Percentiles rank a stretch among this genome's conserved stretches.
These are phyloP conservation scores for Calonectris borealis DNA, from an alignment of 2,113 vertebrate genomes.

Conservation along the genomic window DNA sequence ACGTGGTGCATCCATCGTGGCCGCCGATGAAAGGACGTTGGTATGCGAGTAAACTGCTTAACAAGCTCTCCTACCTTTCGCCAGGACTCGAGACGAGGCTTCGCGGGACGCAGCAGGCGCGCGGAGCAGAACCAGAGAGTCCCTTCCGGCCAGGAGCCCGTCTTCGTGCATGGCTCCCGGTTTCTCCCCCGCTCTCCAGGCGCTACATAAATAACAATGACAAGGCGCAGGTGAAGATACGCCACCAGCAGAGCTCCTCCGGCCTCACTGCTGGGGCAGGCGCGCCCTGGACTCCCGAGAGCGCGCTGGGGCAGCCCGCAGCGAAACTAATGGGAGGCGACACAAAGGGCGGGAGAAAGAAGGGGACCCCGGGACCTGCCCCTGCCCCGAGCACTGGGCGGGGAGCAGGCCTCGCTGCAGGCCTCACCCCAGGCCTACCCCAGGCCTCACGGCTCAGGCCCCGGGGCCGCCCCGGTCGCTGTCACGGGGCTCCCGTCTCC, in stretches of 20 bases:
- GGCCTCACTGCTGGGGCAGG: rapidly evolving
- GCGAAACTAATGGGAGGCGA: rapidly evolving
- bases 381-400: background rate
- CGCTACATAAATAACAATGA: rapidly evolving
- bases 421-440: rapidly evolving
- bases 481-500: background rate
- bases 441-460: no score
- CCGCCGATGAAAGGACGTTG: rapidly evolving
- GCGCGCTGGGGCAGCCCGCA: rapidly evolving
- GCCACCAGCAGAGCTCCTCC: rapidly evolving
- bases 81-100: background rate
- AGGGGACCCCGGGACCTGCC: background rate
- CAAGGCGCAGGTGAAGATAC: rapidly evolving
- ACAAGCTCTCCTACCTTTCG: background rate
- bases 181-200: background rate
- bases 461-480: rapidly evolving
- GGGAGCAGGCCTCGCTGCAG: background rate
- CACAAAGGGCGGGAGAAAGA: no score
- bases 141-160: background rate
- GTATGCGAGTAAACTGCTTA: rapidly evolving
- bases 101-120: rapidly evolving
- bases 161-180: rapidly evolving
- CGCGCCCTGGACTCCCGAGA: background rate
- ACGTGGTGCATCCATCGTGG: no score
- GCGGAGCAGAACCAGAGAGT: rapidly evolving